These are phyloP conservation scores for Drosophila differens DNA, from an alignment of 2,888 invertebrate genomes.

Conservation along the genomic window DNA sequence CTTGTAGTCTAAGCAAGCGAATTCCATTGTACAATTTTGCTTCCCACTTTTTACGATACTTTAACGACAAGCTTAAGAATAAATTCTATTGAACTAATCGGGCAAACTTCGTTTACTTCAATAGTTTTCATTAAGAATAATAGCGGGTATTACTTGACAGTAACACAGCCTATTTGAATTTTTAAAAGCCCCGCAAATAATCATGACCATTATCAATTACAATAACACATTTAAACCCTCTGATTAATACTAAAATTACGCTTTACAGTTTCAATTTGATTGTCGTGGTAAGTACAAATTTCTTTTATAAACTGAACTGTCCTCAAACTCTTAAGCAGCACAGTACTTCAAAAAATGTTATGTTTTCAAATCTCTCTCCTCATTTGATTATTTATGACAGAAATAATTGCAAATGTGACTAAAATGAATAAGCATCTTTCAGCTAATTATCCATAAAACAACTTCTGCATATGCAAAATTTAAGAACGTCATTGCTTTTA, in stretches of 20 bases:
- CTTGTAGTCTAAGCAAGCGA: constrained; percentile 60
- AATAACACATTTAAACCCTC: no score
- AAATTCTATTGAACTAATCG: constrained; percentile 38
- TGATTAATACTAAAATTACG: not conserved
- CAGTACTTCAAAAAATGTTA: no score
- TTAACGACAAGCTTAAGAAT: constrained; percentile 52
- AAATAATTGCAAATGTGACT: not conserved
- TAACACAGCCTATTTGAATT: not conserved
- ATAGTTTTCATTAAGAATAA: not conserved
- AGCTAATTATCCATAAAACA: not conserved
- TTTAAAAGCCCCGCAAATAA: not conserved
- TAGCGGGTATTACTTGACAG: not conserved
- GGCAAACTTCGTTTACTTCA: not conserved
- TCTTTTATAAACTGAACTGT: not conserved
- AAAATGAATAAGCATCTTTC: not conserved
- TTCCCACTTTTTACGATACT: constrained; percentile 63
- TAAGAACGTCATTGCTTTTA: constrained; percentile 36
- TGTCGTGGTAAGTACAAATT: not conserved
- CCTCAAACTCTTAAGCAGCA: not conserved
- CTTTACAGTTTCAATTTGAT: not conserved
- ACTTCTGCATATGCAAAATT: not conserved
- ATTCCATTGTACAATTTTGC: constrained; percentile 77
- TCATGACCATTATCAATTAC: not conserved
- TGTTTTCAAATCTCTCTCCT: no score
- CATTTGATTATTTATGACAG: not conserved